Conservation (phyloP, 2,113 vertebrate species). For the Numenius arquata region DNA sequence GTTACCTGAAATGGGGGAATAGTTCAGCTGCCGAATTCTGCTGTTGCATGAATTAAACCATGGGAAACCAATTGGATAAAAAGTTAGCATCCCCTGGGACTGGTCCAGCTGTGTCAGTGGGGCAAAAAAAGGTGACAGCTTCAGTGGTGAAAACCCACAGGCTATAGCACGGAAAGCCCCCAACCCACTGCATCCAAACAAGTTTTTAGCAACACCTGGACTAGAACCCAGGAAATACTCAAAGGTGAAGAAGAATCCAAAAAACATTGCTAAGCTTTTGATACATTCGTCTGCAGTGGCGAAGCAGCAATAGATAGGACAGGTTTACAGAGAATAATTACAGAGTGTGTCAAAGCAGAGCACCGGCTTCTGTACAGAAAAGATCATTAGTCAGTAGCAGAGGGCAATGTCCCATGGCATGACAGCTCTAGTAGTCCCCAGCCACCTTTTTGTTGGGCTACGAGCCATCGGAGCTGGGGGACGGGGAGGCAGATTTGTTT, state of each 20-base stretch:
- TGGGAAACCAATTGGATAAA: background rate
- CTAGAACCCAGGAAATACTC: background rate
- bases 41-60: background rate
- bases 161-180: background rate
- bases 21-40: background rate
- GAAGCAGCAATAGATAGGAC: background rate
- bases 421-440: conserved; percentile 15
- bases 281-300: background rate
- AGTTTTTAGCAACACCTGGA: background rate
- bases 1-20: background rate
- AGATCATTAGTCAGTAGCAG: background rate
- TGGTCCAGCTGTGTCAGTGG: background rate
- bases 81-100: background rate
- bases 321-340: conserved; percentile 2
- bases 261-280: background rate
- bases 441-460: conserved; percentile 2
- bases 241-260: background rate
- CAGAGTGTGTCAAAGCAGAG: background rate
- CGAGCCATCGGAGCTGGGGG: background rate
- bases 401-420: background rate
- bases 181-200: background rate
- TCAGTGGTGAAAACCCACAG: background rate
- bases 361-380: background rate
- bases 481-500: conserved; percentile 5
- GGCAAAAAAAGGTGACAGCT: background rate